Conservation (phyloP, 92 coral and sea anemone genomes). For the Epizoanthus illoricatus region DNA sequence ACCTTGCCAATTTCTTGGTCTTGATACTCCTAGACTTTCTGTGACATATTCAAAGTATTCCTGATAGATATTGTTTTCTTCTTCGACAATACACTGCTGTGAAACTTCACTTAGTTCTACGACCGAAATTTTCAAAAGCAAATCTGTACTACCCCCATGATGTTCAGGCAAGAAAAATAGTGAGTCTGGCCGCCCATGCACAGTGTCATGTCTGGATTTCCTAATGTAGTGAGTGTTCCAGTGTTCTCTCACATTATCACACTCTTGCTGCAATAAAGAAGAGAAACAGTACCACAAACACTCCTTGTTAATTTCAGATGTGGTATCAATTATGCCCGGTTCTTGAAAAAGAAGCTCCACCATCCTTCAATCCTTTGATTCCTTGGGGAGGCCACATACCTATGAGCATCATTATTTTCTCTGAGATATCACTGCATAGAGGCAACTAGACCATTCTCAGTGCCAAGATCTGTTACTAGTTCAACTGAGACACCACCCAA, state of each 20-base stretch:
- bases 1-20: slow-evolving; percentile 46
- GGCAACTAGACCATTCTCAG: slow-evolving; percentile 43
- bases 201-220: slow-evolving; percentile 48
- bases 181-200: slow-evolving; percentile 47
- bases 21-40: slow-evolving; percentile 45
- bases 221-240: slow-evolving; percentile 62
- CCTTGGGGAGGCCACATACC: slow-evolving; percentile 64
- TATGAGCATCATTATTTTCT: slow-evolving; percentile 53
- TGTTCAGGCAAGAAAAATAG: slow-evolving; percentile 43
- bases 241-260: slow-evolving; percentile 49
- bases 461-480: slow-evolving; percentile 50
- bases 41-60: slow-evolving; percentile 53
- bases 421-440: slow-evolving; percentile 41
- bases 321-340: slow-evolving; percentile 43
- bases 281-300: slow-evolving; percentile 66
- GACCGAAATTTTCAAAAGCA: slow-evolving; percentile 39
- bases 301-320: slow-evolving; percentile 52
- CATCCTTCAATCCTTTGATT: slow-evolving; percentile 62
- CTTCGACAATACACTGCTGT: slow-evolving; percentile 33
- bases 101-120: slow-evolving; percentile 33
- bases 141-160: slow-evolving; percentile 38
- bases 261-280: slow-evolving; percentile 30
- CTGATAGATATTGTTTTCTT: slow-evolving; percentile 40
- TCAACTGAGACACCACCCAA: slow-evolving; percentile 59
- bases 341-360: slow-evolving; percentile 51